Conservation (phyloP, 2,113 vertebrate genomes). For the Azemiops feae region DNA sequence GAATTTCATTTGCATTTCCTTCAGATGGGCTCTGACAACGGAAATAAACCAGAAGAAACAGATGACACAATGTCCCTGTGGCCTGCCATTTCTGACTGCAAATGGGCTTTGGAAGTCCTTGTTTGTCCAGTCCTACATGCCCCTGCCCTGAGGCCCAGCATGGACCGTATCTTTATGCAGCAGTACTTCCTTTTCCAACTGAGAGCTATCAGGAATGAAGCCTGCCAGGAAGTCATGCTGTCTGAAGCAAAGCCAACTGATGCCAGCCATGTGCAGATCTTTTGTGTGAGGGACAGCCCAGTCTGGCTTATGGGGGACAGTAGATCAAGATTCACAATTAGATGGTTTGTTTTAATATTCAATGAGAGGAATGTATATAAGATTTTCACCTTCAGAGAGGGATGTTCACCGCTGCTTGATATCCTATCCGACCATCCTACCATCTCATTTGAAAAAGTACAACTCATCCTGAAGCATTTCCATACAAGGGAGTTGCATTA, state of each 20-base stretch:
- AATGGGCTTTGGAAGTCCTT: neutral
- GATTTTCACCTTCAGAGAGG: neutral
- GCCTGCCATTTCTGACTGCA: neutral
- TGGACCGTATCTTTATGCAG: neutral
- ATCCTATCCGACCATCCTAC: neutral
- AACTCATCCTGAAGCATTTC: neutral
- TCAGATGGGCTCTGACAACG: neutral
- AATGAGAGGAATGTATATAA: neutral
- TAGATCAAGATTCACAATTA: neutral
- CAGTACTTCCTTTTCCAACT: neutral
- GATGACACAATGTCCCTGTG: neutral
- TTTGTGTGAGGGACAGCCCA: neutral
- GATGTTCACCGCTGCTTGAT: neutral
- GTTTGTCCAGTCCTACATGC: neutral
- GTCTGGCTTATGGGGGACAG: neutral
- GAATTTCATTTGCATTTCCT: neutral
- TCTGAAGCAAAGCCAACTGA: neutral
- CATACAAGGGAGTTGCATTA: neutral
- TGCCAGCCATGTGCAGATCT: neutral
- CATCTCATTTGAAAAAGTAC: neutral
- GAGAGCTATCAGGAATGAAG: neutral
- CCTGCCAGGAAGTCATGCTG: neutral
- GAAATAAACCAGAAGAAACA: neutral
- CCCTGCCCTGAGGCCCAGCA: neutral
- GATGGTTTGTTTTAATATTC: neutral